Evolutionary conservation across 2,888 invertebrate genomes (phyloP).

Genomic region (Leptura quadrifasciata): DNA sequence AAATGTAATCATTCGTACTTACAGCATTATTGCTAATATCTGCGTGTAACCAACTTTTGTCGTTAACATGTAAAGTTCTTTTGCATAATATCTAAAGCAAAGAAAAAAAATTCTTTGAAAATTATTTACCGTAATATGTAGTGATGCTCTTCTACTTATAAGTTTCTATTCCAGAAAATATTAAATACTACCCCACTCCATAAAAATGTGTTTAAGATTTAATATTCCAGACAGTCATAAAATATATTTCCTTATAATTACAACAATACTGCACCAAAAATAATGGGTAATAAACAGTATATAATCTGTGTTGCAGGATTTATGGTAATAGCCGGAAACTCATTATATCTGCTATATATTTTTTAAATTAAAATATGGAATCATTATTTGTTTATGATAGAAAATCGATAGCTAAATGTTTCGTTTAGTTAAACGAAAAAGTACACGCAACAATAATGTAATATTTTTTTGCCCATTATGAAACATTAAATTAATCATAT

Average conservation of each 20-base stretch:
- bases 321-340: slow-evolving; percentile 2
- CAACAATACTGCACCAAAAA: neutral
- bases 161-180: too few relatives aligned
- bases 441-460: neutral
- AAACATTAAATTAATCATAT: too few relatives aligned
- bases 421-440: too few relatives aligned
- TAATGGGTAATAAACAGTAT: neutral
- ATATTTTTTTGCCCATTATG: neutral
- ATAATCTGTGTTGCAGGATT: neutral
- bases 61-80: too few relatives aligned
- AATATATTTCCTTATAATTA: neutral
- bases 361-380: neutral
- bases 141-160: too few relatives aligned
- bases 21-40: too few relatives aligned
- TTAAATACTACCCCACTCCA: neutral
- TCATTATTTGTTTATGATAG: neutral
- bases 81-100: too few relatives aligned
- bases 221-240: neutral
- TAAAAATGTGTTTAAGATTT: neutral
- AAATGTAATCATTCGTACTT: too few relatives aligned
- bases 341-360: neutral
- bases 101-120: too few relatives aligned
- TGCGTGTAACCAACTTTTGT: too few relatives aligned
- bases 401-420: neutral
- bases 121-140: too few relatives aligned